A percentile compares a stretch with the other conserved stretches of the same genome.
Evolutionary conservation across 2,888 invertebrate species (phyloP).

Genomic region (Argyra leucocephala): DNA sequence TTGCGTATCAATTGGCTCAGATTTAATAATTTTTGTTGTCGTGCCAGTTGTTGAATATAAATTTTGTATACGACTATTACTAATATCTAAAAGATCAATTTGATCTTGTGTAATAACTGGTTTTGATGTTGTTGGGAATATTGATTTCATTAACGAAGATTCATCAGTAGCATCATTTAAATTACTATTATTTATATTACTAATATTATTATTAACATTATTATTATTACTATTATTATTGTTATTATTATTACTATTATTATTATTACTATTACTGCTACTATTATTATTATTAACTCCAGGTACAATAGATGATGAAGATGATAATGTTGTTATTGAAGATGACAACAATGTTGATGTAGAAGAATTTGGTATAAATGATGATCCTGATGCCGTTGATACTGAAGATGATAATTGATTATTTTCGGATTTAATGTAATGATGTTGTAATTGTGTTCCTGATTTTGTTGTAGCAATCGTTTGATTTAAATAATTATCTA

Average conservation of each 20-base stretch:
- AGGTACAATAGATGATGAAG: not conserved
- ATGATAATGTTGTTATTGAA: not conserved
- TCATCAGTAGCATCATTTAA: constrained; percentile 24
- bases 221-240: constrained; percentile 18
- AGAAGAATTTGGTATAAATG: not conserved
- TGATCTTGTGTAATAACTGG: constrained; percentile 31
- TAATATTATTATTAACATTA: constrained; percentile 14
- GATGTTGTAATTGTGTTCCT: constrained; percentile 20
- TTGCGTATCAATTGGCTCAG: constrained; percentile 18
- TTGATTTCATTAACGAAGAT: constrained; percentile 19
- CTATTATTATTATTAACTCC: constrained; percentile 10
- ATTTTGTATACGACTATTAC: constrained; percentile 16
- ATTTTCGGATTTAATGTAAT: constrained; percentile 21
- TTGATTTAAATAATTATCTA: constrained; percentile 26
- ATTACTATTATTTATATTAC: constrained; percentile 18
- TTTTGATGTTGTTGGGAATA: constrained; percentile 34
- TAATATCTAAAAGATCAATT: constrained; percentile 22
- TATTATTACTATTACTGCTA: constrained; percentile 16
- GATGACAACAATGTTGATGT: not conserved
- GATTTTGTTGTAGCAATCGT: not conserved
- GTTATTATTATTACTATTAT: not conserved
- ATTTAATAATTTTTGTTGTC: constrained; percentile 15
- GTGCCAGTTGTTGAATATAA: constrained; percentile 13
- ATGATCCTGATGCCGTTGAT: constrained; percentile 15
- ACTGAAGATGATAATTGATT: constrained; percentile 18